Evolutionary conservation across 2,113 vertebrate genomes (phyloP).

Genomic region (Aptenodytes forsteri): DNA sequence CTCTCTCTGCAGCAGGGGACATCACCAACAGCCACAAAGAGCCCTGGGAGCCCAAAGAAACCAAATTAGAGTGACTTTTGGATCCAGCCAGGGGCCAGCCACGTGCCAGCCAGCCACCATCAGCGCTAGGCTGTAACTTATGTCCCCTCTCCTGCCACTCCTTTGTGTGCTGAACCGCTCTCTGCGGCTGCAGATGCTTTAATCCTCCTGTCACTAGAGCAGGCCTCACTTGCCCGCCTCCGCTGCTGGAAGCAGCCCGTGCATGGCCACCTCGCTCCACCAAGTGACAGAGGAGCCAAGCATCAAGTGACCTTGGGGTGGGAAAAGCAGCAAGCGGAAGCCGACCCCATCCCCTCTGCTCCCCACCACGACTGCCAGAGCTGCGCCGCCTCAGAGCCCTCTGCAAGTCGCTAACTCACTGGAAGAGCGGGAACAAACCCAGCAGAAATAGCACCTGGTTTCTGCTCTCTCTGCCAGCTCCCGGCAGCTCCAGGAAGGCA

Average conservation of each 20-base stretch:
- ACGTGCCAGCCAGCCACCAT: neutral
- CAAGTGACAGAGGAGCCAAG: neutral
- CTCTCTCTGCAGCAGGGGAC: conserved; percentile 13
- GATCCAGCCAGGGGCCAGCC: neutral
- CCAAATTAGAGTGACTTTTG: neutral
- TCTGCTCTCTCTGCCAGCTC: neutral
- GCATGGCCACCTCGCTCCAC: accelerated
- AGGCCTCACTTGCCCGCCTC: accelerated
- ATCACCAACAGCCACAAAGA: neutral
- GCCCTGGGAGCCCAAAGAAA: conserved; percentile 2
- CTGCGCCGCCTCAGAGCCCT: accelerated
- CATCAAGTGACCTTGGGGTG: accelerated
- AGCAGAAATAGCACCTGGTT: neutral
- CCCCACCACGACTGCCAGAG: accelerated
- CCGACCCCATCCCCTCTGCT: neutral
- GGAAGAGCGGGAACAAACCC: neutral
- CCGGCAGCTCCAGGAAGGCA: neutral
- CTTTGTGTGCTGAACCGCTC: accelerated
- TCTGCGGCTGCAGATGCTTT: neutral
- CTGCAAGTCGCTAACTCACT: neutral
- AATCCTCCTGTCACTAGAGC: neutral
- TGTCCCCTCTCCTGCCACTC: neutral
- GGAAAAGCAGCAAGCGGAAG: neutral
- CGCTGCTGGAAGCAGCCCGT: neutral
- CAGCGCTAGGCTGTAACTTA: neutral